Base-by-base conservation (phyloP, 2,113 vertebrate species). In the Salvator merianae region DNA sequence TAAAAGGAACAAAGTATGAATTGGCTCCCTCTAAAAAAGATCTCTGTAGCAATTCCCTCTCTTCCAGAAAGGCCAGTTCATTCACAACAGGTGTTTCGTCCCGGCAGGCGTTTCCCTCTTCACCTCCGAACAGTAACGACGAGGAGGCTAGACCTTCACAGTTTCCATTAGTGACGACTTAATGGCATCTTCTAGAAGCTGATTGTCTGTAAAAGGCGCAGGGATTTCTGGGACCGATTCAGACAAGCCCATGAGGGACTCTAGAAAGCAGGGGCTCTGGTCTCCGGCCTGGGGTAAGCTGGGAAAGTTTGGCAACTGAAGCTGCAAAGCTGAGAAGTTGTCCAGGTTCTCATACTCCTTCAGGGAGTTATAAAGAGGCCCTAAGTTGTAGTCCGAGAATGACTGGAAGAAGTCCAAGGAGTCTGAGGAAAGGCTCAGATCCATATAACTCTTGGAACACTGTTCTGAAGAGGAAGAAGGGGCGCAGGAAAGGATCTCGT, bases 371-470 rank as follows among this genome's bases (percentile, higher is more conserved):
- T 98, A 98, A 88, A 98, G 97, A 1, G 98, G 98, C 90, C 97
- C 98, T 90, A 98, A 96, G 38, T 98, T 98, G 77, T 99, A 96
- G 90, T 98, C 98, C 0, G 98, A 97, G 91, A 99, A 97, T 7
- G 97, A 96, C 68, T 99, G 97, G 53, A 99, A 97, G 88, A 99
- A 97, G 94, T 99, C 98, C 84, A 99, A 94, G 85, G 98, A 97
- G 24, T 98, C 98, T 13, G 97, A 97, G 6, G 98, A 99, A 76
- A 98, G 96, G 93, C 98, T 99, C 90, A 98, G 96, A 94, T 99
- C 99, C 43, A 96, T 96, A 2, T 98, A 98, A 93, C 95, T 97
- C 38, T 96, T 96, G 4, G 96, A 96, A 79, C 91, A 86, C 1
- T 94, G 95, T 16, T 98, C 97, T 0, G 95, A 91, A 47, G 97